Conservation (phyloP, 2,888 invertebrate genomes). For the Dusona sp. region DNA sequence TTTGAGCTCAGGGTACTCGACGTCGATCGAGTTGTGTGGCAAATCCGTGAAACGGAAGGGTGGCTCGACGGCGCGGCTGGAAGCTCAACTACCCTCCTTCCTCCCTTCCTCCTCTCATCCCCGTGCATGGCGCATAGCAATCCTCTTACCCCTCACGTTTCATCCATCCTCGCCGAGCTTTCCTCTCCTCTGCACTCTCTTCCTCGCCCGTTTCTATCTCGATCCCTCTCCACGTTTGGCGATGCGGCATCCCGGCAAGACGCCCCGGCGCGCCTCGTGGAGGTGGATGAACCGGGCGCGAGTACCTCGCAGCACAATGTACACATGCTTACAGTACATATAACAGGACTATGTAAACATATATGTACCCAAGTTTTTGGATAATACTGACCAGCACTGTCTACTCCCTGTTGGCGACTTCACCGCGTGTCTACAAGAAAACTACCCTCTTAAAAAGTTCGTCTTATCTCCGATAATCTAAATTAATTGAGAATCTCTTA, state of each 20-base stretch:
- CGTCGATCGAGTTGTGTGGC: conserved; percentile 33
- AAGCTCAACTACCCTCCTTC: conserved; percentile 38
- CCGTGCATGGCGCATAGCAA: conserved; percentile 55
- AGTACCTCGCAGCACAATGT: conserved; percentile 52
- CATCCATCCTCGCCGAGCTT: conserved; percentile 12
- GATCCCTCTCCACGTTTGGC: conserved; percentile 49
- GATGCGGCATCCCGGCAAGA: conserved; percentile 69
- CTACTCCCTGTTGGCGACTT: conserved; percentile 8
- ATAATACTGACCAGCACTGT: conserved; percentile 43
- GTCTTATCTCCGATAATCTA: neutral
- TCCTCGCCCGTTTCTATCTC: conserved; percentile 14
- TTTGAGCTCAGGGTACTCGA: conserved; percentile 16
- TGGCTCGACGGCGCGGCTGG: conserved; percentile 51
- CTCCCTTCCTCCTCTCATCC: conserved; percentile 13
- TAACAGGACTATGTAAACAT: conserved; percentile 1
- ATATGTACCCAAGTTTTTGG: conserved; percentile 9
- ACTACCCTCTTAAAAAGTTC: conserved; percentile 5
- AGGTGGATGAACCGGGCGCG: conserved; percentile 80
- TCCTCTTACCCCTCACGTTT: conserved; percentile 43
- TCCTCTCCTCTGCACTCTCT: conserved; percentile 8
- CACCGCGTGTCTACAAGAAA: neutral
- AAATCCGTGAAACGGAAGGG: conserved; percentile 64
- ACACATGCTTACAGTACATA: conserved; percentile 10
- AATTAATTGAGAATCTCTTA: neutral
- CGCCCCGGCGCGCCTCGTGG: conserved; percentile 67